Evolutionary conservation across 2,797 vertebrate species (phyloP).

Genomic region (Crenichthys baileyi): DNA sequence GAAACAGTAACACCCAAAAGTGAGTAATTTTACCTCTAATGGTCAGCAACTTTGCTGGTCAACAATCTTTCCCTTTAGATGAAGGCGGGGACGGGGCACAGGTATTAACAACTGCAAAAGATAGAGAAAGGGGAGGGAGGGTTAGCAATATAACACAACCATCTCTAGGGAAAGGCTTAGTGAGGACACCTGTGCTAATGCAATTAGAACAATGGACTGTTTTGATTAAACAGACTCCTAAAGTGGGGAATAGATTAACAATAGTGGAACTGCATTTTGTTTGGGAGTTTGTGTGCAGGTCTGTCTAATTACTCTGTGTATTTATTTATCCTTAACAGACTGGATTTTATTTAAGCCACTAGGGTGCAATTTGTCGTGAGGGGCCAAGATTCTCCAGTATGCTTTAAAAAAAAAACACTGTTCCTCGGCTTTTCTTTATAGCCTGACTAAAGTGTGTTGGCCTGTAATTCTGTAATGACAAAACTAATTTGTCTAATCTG

Average conservation of each 20-base stretch:
- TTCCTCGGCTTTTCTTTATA: constrained; percentile 35
- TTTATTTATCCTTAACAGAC: constrained; percentile 45
- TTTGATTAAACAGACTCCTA: constrained; percentile 41
- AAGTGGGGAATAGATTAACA: constrained; percentile 53
- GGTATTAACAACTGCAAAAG: constrained; percentile 32
- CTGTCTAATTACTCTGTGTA: constrained; percentile 47
- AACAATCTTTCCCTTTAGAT: constrained; percentile 47
- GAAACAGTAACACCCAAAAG: constrained; percentile 75
- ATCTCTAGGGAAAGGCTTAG: constrained; percentile 19
- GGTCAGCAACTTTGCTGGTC: constrained; percentile 76
- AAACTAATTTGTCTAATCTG: constrained; percentile 24
- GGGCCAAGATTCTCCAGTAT: constrained; percentile 30
- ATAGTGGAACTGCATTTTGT: constrained; percentile 27
- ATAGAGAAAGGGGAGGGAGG: constrained; percentile 31
- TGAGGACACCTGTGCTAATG: constrained; percentile 22
- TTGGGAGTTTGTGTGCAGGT: constrained; percentile 25
- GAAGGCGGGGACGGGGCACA: constrained; percentile 37
- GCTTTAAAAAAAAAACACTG: constrained; percentile 12
- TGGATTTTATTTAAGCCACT: constrained; percentile 49
- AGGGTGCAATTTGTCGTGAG: constrained; percentile 47
- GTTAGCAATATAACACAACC: not conserved
- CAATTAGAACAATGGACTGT: constrained; percentile 48
- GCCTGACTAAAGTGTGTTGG: constrained; percentile 40
- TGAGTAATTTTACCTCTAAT: constrained; percentile 73
- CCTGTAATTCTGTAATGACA: constrained; percentile 46